phyloP scores from a whole-genome alignment of 2,797 vertebrate genomes.

The Pterois miles region DNA sequence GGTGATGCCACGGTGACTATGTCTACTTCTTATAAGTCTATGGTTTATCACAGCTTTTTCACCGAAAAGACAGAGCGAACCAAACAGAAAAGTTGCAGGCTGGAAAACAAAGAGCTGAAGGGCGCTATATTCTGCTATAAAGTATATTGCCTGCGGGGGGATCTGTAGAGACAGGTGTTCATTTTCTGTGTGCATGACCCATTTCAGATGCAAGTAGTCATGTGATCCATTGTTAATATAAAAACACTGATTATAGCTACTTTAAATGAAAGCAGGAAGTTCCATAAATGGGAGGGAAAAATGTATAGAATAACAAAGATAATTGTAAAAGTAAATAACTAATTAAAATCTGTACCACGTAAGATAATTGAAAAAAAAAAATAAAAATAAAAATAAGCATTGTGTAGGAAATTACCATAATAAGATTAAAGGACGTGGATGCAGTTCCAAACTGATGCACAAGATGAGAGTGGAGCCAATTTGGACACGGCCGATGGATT shows the following conservation, averaged over 20 bases:
- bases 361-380: background rate
- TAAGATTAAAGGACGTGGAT: background rate
- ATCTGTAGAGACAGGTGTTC: background rate
- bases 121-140: background rate
- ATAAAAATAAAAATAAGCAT: background rate
- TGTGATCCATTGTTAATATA: background rate
- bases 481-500: background rate
- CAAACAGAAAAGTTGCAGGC: background rate
- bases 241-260: background rate
- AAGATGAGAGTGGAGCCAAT: background rate
- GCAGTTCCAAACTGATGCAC: constrained; percentile 1
- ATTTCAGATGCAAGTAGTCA: background rate
- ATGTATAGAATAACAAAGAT: background rate
- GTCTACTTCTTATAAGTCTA: background rate
- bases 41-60: background rate
- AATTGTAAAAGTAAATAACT: background rate
- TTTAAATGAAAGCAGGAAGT: background rate
- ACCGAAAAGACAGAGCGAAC: background rate
- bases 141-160: background rate
- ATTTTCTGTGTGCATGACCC: background rate
- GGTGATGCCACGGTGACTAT: background rate
- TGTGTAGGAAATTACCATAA: background rate
- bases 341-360: background rate
- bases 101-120: background rate
- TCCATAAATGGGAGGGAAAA: background rate